Base-by-base conservation (phyloP, 2,113 vertebrate species). In the Phasianus colchicus region DNA sequence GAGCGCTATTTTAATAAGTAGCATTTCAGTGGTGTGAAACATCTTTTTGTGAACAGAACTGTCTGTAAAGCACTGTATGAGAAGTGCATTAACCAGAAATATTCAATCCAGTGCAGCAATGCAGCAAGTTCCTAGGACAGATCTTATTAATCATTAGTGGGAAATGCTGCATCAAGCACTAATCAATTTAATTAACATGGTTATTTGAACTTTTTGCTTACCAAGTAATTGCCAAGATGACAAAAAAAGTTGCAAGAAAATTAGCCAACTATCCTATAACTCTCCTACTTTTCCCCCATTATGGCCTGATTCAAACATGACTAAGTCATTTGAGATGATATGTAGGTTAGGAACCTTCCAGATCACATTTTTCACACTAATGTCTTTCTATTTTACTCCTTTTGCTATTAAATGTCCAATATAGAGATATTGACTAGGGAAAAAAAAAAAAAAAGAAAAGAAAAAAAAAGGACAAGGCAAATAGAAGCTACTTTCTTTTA, bases 141-240 rank as follows among this genome's bases (percentile, higher is more conserved):
- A 96, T 57, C 69, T 77, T 73, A 90, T 92, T 48, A 73, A 91
- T 93, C 52, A 73, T 96, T 92, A 95, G 73, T 40, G n/a, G 54
- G 92, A 96, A 96, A 69, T 88, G 91, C 67, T 77, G 76, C 54
- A 86, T 93, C 92, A 95, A 97, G 93, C 88, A 89, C 73, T 85
- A 96, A 92, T 96, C 96, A 96, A 91, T 90, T 78, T 76, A 97
- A 97, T 97, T 94, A 97, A 93, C 87, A 93, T 15, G 13, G 52
- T 90, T 94, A 84, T 94, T 97, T 96, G 95, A 97, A 94, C 82
- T 93, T 95, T 95, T 93, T 95, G 82, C 90, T 95, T 93, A 85
- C 80, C 50, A 30, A 89, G 76, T 93, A 96, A 95, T 91, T 96
- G 84, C 45, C 61, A 95, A 76, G 70, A 71, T 65, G 77, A 91